Base-by-base conservation (phyloP, 2,888 invertebrate genomes). In the Lithosia quadra region DNA sequence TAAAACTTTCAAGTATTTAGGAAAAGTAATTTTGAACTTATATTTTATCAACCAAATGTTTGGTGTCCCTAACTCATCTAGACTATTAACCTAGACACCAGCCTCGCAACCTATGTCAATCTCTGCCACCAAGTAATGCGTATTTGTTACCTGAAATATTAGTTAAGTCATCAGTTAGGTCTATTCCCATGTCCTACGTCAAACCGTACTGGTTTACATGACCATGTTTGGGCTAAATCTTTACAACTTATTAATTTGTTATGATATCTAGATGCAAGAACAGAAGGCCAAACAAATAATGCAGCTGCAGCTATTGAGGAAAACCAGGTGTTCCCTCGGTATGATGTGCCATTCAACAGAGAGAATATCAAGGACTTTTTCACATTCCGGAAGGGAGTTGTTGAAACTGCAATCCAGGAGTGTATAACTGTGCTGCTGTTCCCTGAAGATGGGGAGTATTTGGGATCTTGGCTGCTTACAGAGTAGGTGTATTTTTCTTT, bases 401-500 rank as follows among this genome's bases (percentile, higher is more conserved):
- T 98, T 15, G 97, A 97, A 78, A 95, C 95, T 76, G 98, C 98
- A 4, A 95, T 97, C 56, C 95, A 96, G 67, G 97, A 97, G 82
- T 97, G 97, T 82, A 96, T 96, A 61, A 95, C 96, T 0, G 95
- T 93, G 21, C 88, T 97, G 55, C 86, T 97, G 69, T 96, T 96
- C 69, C 95, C 96, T 63, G 96, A 96, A 72, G 97, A 97, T 90
- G 97, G 97, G 36, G 96, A 96, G 75, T 91, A 97, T 65, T 87
- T 97, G 69, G 97, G 97, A 55, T 96, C 96, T 56, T 98, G 98
- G 97, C 93, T 98, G 67, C 91, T 98, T 43, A 98, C 98, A 36
- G 98, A 98, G 98, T 98, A 95, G 91, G 96, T 94, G 59, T 10
- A 39, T 33, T 53, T 18, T 18, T 4, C 0, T 43, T 43, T 1